phyloP scores from a whole-genome alignment of 1,140 invertebrate genomes.

The Apis cerana region DNA sequence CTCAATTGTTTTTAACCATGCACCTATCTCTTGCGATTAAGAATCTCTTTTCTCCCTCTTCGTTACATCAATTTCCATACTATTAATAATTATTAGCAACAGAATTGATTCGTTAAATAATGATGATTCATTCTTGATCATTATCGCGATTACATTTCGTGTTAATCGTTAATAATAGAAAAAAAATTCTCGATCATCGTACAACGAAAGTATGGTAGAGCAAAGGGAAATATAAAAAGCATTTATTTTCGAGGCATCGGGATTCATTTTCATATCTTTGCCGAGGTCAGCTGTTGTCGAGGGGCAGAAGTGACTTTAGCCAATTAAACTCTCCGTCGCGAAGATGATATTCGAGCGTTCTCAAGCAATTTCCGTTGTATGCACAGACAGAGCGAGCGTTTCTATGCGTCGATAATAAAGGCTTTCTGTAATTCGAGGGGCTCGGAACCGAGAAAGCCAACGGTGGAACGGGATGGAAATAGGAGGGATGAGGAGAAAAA shows the following conservation, averaged over 20 bases:
- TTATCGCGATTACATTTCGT: background rate
- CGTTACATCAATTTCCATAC: conserved; percentile 35
- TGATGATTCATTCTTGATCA: conserved; percentile 36
- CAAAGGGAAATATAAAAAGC: background rate
- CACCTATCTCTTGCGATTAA: conserved; percentile 33
- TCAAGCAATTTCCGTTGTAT: conserved; percentile 38
- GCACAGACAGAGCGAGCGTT: conserved; percentile 13
- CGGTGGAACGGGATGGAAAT: conserved; percentile 5
- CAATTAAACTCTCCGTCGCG: conserved; percentile 38
- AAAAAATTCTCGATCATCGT: background rate
- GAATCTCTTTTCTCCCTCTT: background rate
- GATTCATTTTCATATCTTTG: conserved; percentile 13
- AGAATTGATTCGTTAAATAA: conserved; percentile 51
- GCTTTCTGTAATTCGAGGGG: conserved; percentile 42
- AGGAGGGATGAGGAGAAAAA: background rate
- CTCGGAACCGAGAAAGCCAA: background rate
- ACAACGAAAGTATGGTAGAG: background rate
- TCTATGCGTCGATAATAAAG: conserved; percentile 38
- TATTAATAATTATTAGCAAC: conserved; percentile 48
- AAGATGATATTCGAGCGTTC: conserved; percentile 35
- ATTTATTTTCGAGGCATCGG: background rate
- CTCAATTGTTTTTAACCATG: conserved; percentile 11
- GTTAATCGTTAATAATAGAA: accelerated
- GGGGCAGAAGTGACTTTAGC: conserved; percentile 16
- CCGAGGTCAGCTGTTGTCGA: conserved; percentile 19